Percentiles rank a stretch among this genome's conserved stretches.
Conservation (phyloP, 2,888 invertebrate species). For the Hydriomena furcata region DNA sequence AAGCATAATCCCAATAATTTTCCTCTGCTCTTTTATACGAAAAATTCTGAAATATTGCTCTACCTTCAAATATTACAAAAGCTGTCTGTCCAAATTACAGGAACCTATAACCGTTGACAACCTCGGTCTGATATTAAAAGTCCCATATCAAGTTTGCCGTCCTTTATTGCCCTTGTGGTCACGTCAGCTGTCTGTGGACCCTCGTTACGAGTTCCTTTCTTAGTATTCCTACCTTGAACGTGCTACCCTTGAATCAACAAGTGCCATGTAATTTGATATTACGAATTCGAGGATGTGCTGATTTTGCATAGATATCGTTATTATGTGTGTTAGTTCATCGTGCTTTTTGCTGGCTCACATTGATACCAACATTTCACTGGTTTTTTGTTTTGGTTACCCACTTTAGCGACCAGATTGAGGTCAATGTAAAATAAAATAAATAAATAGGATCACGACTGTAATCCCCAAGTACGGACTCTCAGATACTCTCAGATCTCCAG, state of each 20-base stretch:
- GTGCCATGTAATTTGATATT: conserved; percentile 50
- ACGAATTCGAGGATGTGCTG: conserved; percentile 36
- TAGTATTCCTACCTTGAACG: conserved; percentile 37
- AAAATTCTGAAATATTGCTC: conserved; percentile 1
- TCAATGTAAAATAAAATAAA: no score
- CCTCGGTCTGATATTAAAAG: conserved; percentile 60
- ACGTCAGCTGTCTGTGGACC: conserved; percentile 62
- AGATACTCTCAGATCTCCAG: no score
- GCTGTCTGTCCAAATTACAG: conserved; percentile 52
- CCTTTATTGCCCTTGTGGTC: conserved; percentile 47
- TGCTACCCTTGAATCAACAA: conserved; percentile 52
- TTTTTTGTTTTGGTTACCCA: no score
- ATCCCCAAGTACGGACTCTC: no score
- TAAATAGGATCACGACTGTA: no score
- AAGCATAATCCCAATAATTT: no score
- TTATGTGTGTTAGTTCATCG: neutral
- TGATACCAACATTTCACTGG: no score
- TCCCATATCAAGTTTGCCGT: conserved; percentile 57
- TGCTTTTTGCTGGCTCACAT: no score
- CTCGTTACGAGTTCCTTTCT: conserved; percentile 52
- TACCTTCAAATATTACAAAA: conserved; percentile 21
- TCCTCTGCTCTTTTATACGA: neutral
- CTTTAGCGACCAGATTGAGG: no score
- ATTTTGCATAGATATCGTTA: conserved; percentile 16
- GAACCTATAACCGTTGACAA: conserved; percentile 47